Conservation (phyloP, 1,140 invertebrate species). For the Metaphire vulgaris region DNA sequence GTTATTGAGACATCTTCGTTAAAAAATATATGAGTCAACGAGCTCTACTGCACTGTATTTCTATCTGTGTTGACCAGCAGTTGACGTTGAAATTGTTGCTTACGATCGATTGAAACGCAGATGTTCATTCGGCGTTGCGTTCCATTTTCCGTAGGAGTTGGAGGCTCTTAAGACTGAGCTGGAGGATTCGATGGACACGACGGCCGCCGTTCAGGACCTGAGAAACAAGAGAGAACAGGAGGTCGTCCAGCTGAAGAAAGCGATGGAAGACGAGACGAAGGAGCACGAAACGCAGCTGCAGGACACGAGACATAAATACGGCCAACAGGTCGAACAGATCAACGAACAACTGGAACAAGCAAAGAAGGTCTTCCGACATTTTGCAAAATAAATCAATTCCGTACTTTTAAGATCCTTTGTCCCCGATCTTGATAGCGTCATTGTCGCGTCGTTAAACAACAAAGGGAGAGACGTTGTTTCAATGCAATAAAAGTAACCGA, state of each 20-base stretch:
- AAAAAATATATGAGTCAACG: no score
- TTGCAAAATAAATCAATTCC: no score
- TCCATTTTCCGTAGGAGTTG: conserved; percentile 60
- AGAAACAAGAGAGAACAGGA: conserved; percentile 91
- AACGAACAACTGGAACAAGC: conserved; percentile 86
- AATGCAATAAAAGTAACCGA: neutral
- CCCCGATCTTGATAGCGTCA: neutral
- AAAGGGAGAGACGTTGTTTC: neutral
- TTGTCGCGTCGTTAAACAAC: neutral
- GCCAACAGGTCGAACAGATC: conserved; percentile 67
- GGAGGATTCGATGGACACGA: conserved; percentile 87
- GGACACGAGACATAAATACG: conserved; percentile 86
- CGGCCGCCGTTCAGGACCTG: conserved; percentile 77
- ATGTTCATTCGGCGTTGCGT: neutral
- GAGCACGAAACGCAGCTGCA: conserved; percentile 71
- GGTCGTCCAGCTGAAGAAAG: conserved; percentile 81
- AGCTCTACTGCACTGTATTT: no score
- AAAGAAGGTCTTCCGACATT: conserved; percentile 61
- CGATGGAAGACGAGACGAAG: conserved; percentile 77
- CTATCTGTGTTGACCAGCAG: no score
- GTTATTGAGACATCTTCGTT: no score
- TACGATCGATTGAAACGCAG: no score
- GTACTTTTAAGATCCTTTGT: neutral
- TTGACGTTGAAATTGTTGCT: no score
- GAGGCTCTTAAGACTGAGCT: conserved; percentile 94